These are phyloP conservation scores for Mesorhabditis belari DNA, from an alignment of 2,888 invertebrate genomes.

Conservation along the genomic window DNA sequence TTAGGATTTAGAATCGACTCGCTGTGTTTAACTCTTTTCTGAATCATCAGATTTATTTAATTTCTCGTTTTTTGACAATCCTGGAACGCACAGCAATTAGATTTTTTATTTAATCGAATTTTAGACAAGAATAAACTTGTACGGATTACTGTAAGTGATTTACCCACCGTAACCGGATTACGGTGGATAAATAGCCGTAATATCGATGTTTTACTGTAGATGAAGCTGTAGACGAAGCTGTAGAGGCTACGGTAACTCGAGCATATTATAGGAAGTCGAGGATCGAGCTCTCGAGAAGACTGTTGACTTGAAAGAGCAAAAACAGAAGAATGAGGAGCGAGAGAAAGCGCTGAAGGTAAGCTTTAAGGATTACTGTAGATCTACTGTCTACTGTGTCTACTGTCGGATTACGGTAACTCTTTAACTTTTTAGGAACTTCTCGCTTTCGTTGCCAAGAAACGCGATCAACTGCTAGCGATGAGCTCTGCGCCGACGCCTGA, in stretches of 20 bases:
- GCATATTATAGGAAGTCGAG: slow-evolving; percentile 12
- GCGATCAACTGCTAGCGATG: slow-evolving; percentile 66
- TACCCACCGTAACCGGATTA: too few relatives aligned
- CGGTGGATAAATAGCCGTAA: slow-evolving; percentile 46
- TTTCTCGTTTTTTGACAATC: too few relatives aligned
- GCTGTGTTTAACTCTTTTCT: too few relatives aligned
- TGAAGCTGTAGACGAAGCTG: too few relatives aligned
- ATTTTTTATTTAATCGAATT: too few relatives aligned
- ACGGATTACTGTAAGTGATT: too few relatives aligned
- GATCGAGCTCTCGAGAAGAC: slow-evolving; percentile 27
- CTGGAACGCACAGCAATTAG: too few relatives aligned
- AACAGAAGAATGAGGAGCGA: slow-evolving; percentile 75
- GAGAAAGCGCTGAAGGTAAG: slow-evolving; percentile 56
- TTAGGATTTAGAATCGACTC: too few relatives aligned
- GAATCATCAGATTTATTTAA: too few relatives aligned
- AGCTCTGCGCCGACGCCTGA: slow-evolving; percentile 61
- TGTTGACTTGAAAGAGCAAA: slow-evolving; percentile 65
- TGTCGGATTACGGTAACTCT: too few relatives aligned
- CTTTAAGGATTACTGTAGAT: slow-evolving; percentile 69
- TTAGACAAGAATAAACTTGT: too few relatives aligned
- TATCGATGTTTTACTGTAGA: background rate
- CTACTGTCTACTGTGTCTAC: slow-evolving; percentile 77
- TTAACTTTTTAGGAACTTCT: slow-evolving; percentile 67
- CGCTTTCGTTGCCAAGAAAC: slow-evolving; percentile 80
- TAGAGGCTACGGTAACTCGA: background rate